Base-by-base conservation (phyloP, 2,113 vertebrate species). In the Sinocyclocheilus anophthalmus region DNA sequence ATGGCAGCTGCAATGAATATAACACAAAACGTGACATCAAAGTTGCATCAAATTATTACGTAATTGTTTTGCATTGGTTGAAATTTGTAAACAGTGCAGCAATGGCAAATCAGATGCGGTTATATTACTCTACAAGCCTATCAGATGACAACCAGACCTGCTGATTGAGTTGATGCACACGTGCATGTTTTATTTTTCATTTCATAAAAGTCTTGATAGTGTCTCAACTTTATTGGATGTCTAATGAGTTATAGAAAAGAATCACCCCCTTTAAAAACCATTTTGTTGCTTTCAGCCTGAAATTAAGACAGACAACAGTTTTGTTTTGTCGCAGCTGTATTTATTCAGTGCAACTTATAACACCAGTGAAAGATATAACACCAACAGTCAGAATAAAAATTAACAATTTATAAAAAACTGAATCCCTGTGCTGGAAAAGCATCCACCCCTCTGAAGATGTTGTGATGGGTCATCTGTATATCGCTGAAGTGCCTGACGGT, bases 401-500 rank as follows among this genome's bases (percentile, higher is more conserved):
- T 0, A 42, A 42, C 9, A 42, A 42, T 30, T 2, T 30, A 30
- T 42, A 42, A 42, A 42, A 42, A 42, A 8, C 42, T 0, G 42
- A 42, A 42, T 8, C 42, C 9, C 42, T 42, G 8, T 1, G 42
- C 9, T 42, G 8, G 42, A 7, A 42, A 42, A 42, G 42, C 8
- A 42, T 42, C n/a, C 42, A 42, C 7, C 42, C 42, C 42, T 8
- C 42, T 1, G 96, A 97, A 83, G 94, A 96, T 59, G 87, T 92
- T 0, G 39, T 94, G 72, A 91, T 95, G 83, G 92, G 90, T 82
- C 94, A 93, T 88, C 90, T 96, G 84, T 94, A 95, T 78, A 93
- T 91, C 83, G 92, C 92, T 24, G 94, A 96, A 65, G 95, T 95
- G 33, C 89, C 87, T 2, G 93, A 91, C 7, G 90, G 89, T 6